Evolutionary conservation across 92 coral and sea anemone genomes (phyloP).

Genomic region (Diadumene lineata): DNA sequence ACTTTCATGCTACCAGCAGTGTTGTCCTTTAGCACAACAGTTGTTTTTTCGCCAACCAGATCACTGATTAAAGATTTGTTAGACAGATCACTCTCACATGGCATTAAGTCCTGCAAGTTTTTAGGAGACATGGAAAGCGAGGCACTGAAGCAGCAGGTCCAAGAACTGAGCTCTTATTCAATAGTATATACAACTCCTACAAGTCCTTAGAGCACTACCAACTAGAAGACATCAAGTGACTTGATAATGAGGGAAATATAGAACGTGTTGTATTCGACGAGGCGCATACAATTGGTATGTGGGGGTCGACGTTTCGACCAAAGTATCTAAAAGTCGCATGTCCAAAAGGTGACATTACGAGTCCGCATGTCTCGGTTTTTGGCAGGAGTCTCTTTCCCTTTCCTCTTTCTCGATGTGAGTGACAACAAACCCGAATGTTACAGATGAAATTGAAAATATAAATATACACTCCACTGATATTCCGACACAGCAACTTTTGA

Average conservation of each 20-base stretch:
- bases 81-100: not conserved
- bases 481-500: too few species aligned
- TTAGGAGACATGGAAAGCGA: conserved; percentile 16
- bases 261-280: conserved; percentile 45
- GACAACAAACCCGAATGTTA: too few species aligned
- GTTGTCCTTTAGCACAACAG: conserved; percentile 32
- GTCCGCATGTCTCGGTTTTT: too few species aligned
- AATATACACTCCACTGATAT: too few species aligned
- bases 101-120: conserved; percentile 13
- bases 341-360: too few species aligned
- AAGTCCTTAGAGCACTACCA: conserved; percentile 16
- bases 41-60: conserved; percentile 28
- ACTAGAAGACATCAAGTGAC: not conserved
- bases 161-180: not conserved
- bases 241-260: not conserved
- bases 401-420: too few species aligned
- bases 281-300: conserved; percentile 24
- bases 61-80: conserved; percentile 28
- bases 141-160: not conserved
- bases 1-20: conserved; percentile 35
- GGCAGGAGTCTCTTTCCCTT: too few species aligned
- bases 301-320: conserved; percentile 33
- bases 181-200: conserved; percentile 27
- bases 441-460: too few species aligned
- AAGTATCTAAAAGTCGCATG: conserved; percentile 20